Base-by-base conservation (phyloP, 2,797 vertebrate genomes). In the Centroberyx gerrardi region DNA sequence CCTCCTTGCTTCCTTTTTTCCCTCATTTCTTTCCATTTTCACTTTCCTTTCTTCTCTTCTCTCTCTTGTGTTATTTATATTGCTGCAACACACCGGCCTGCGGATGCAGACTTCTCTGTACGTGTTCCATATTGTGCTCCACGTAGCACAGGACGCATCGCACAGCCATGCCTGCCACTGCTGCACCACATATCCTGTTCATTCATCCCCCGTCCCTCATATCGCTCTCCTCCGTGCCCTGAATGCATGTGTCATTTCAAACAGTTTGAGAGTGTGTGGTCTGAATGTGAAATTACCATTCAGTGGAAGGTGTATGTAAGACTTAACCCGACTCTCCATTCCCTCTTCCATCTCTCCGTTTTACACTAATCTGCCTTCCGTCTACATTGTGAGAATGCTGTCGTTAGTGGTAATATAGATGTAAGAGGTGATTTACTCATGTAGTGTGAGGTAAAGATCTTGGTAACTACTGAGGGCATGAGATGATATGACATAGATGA, bases 211-310 rank as follows among this genome's bases (percentile, higher is more conserved):
- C 78, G 65, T 75, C 71, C 63, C 68, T 73, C 61, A 62, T 74
- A 59, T 56, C 54, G 14, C 71, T 72, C 73, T 31, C 4, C 42
- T 66, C 8, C 38, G 62, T 85, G 82, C 78, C 72, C 67, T 63
- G 82, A 87, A 86, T 87, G 73, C 74, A 84, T 76, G 78, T 84
- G 62, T 78, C 67, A 46, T 67, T 81, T 84, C 56, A 53, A 59
- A 55, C 61, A 56, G 71, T 49, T 49, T n/a, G 56, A 62, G 70
- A 31, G 81, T 68, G 74, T 87, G 81, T 85, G 82, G 75, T 42
- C 76, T 87, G 85, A 87, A 88, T 86, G 62, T 59, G 18, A 77
- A 84, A 75, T 73, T 5, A 49, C 55, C 60, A 56, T 61, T 83
- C 72, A 63, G 68, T 14, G 48, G 53, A 71, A 65, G 46, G 65